Conservation (phyloP, 2,797 vertebrate species). For the Sparidentex hasta region DNA sequence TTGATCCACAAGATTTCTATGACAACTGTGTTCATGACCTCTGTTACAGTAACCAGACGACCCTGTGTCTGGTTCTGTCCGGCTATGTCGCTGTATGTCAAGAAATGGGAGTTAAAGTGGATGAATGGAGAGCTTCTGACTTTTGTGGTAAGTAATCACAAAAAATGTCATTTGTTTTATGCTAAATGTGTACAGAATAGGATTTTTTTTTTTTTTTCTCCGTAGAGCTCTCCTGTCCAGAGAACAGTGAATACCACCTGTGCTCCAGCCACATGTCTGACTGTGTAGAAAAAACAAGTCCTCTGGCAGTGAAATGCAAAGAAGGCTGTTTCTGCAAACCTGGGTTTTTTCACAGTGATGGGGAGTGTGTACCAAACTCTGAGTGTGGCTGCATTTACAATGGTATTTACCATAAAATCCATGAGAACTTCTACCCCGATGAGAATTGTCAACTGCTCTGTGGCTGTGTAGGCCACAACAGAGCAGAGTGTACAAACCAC, state of each 20-base stretch:
- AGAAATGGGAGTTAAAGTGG: constrained; percentile 41
- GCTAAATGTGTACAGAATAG: neutral
- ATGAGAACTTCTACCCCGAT: constrained; percentile 52
- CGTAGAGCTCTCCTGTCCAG: constrained; percentile 37
- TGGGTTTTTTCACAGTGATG: constrained; percentile 39
- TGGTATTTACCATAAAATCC: constrained; percentile 62
- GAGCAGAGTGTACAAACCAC: constrained; percentile 54
- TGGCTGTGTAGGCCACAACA: constrained; percentile 21
- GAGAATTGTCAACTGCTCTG: constrained; percentile 45
- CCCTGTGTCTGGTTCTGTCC: constrained; percentile 46
- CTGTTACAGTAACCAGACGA: constrained; percentile 30
- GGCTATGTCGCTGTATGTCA: constrained; percentile 51
- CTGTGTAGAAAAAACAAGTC: constrained; percentile 42
- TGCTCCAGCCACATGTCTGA: constrained; percentile 46
- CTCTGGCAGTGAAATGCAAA: constrained; percentile 34
- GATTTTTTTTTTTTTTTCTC: neutral
- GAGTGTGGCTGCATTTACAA: constrained; percentile 53
- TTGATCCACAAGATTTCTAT: constrained; percentile 45
- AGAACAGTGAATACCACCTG: constrained; percentile 52
- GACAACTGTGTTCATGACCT: constrained; percentile 55
- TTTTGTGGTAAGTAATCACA: constrained; percentile 45
- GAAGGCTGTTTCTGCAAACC: constrained; percentile 59
- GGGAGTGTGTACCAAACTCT: constrained; percentile 34
- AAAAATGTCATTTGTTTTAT: neutral
- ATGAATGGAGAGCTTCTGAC: constrained; percentile 45